Base-by-base conservation (phyloP, 1,140 invertebrate species). In the Drosophila micromelanica region DNA sequence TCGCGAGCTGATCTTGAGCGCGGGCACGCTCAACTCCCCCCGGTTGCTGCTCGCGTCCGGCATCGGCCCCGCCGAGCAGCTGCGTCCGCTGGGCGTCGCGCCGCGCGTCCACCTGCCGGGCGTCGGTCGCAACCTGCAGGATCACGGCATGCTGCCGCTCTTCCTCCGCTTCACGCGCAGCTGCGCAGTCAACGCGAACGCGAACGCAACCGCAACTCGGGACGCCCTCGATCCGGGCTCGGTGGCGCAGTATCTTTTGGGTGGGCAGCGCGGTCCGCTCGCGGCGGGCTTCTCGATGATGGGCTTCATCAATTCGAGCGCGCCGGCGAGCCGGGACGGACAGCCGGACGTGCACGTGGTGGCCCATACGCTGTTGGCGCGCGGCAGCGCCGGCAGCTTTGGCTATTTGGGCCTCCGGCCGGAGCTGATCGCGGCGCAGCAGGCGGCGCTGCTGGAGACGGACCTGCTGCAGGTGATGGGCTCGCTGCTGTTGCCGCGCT, bases 101-200 rank as follows among this genome's bases (percentile, higher is more conserved):
- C 72, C 92, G 2, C 65, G 93, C 0, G n/a, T 89, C 55, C 93
- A 96, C 72, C 85, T 96, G 7, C 94, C 95, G 0, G 54, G 46
- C 2, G 84, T 97, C 2, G 96, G 96, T 0, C 78, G 94, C 32
- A 96, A 97, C 91, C 92, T 97, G 1, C 94, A 95, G 68, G 95
- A 95, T 76, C 95, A 95, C 40, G 87, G 89, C 11, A 91, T 92
- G 54, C 76, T 93, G 35, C 57, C 93, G 0, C 70, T 93, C 0
- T 90, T 67, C 67, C 30, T 91, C 93, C 80, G 96, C 93, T 11
- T 30, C 20, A 46, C 9, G 1, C 38, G 15, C 2, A 48, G 49
- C 6, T 89, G 84, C 23, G 42, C 56, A 11, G 59, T 79, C 1
- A 87, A 76, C 11, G 71, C 5, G 1, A 32, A 32, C 30, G 79